Evolutionary conservation across 2,888 invertebrate species (phyloP).

Genomic region (Ectobius pallidus): DNA sequence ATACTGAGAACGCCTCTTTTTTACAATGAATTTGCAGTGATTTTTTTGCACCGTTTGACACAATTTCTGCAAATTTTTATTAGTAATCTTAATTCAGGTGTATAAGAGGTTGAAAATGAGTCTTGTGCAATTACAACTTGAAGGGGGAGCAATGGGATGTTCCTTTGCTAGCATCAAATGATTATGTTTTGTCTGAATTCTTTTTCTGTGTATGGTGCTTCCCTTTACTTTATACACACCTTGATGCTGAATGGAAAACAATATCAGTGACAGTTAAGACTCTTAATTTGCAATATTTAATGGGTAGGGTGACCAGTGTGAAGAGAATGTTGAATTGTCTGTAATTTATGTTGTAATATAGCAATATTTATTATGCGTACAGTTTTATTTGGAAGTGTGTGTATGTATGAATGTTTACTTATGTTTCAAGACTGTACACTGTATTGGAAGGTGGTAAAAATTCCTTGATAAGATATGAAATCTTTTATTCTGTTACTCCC

Average conservation of each 20-base stretch:
- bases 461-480: not conserved
- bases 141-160: no score
- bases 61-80: no score
- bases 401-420: not conserved
- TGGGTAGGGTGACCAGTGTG: not conserved
- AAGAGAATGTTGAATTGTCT: not conserved
- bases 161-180: no score
- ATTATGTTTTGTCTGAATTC: no score
- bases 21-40: no score
- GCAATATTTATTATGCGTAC: slow-evolving; percentile 6
- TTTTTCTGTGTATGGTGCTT: no score
- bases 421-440: slow-evolving; percentile 5
- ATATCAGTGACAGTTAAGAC: no score
- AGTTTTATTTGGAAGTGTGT: slow-evolving; percentile 10
- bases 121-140: no score
- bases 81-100: no score
- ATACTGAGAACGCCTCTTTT: no score
- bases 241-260: not conserved
- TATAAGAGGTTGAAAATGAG: no score
- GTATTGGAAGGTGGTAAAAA: slow-evolving; percentile 13
- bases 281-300: not conserved
- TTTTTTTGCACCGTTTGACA: no score
- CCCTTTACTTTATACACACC: not conserved
- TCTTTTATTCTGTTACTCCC: slow-evolving; percentile 3
- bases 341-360: slow-evolving; percentile 20